These are phyloP conservation scores for Margarornis squamiger DNA, from an alignment of 2,797 vertebrate species.

Conservation along the genomic window DNA sequence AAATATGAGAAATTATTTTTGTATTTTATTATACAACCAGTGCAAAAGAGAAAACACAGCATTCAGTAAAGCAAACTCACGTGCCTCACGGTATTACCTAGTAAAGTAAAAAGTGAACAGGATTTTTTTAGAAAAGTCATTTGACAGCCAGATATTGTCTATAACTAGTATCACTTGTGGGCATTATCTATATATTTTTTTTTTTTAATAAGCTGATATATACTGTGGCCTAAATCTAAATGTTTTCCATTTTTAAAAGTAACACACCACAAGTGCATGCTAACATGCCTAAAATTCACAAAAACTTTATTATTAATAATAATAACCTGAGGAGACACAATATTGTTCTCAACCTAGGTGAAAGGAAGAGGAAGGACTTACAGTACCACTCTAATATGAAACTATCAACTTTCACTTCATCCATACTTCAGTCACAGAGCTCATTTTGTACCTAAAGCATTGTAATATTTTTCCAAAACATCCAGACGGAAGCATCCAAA, in stretches of 20 bases:
- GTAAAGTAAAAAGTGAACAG: not conserved
- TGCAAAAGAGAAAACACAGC: not conserved
- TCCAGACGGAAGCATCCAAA: not conserved
- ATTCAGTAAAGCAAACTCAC: not conserved
- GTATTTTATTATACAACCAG: not conserved
- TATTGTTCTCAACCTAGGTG: not conserved
- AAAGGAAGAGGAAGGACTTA: not conserved
- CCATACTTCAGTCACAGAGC: not conserved
- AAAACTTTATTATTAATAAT: not conserved
- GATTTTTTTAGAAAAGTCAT: not conserved
- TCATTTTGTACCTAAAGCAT: not conserved
- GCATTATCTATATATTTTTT: not conserved
- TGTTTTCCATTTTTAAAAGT: not conserved
- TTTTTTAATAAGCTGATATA: not conserved
- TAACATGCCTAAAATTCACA: not conserved
- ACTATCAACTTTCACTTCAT: not conserved
- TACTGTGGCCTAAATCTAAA: not conserved
- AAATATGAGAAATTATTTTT: not conserved
- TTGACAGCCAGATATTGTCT: not conserved
- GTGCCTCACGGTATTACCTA: not conserved
- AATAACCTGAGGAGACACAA: not conserved
- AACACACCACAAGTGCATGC: not conserved
- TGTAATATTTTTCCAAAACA: not conserved
- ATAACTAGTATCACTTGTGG: not conserved
- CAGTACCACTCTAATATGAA: not conserved